Evolutionary conservation across 2,113 vertebrate genomes (phyloP).

Genomic region (Ailuropoda melanoleuca): DNA sequence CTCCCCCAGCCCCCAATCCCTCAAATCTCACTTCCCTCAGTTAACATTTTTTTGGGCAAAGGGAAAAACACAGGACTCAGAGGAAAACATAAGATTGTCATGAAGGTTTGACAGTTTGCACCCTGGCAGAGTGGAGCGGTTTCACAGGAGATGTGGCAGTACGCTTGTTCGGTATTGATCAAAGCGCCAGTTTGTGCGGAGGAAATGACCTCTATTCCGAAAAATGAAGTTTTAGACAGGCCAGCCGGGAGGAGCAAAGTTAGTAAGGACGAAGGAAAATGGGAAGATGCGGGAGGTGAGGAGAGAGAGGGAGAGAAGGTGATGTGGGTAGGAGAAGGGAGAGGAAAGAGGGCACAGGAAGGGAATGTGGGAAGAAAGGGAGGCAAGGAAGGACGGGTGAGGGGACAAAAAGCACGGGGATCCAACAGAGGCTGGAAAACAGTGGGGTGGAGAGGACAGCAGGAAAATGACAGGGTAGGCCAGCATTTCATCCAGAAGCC

Average conservation of each 20-base stretch:
- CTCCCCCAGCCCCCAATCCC: accelerated
- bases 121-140: background rate
- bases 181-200: background rate
- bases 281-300: background rate
- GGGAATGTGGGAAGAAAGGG: background rate
- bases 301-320: background rate
- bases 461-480: accelerated
- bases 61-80: background rate
- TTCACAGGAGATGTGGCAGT: background rate
- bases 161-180: background rate
- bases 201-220: background rate
- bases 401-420: background rate
- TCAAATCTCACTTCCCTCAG: background rate
- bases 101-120: background rate
- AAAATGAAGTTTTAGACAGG: background rate
- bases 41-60: background rate
- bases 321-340: background rate
- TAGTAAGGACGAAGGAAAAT: background rate
- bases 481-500: background rate
- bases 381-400: background rate
- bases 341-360: background rate
- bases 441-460: accelerated
- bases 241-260: background rate
- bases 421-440: background rate
- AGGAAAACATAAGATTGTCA: background rate